Base-by-base conservation (phyloP, 2,113 vertebrate species). In the Plestiodon gilberti region DNA sequence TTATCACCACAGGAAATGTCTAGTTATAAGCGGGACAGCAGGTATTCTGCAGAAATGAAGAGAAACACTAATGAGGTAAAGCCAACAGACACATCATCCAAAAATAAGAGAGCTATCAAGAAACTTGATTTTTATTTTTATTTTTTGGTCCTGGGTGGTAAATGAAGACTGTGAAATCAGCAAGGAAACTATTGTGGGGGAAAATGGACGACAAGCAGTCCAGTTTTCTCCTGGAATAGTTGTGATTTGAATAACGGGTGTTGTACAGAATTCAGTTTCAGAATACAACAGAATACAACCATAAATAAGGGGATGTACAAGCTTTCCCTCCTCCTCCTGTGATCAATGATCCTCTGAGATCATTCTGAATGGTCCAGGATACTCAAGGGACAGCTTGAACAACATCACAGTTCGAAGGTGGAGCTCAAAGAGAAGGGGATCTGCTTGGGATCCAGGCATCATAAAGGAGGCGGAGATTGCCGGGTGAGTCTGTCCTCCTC, bases 1-100 rank as follows among this genome's bases (percentile, higher is more conserved):
- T 94, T 95, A 87, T 95, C 91, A 95, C 89, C 89, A 52, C 75
- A 90, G 94, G 93, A 93, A 95, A 93, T 93, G 73, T 92, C 87
- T 55, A 84, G 67, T 40, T 94, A 90, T 86, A 95, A 93, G 93
- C 89, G 93, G 88, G 33, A 89, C 81, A 79, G 71, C 86, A 93
- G 90, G 83, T 91, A 93, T 93, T 93, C 91, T 85, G 79, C 83
- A 93, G 92, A 86, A 95, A 93, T 92, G 94, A 96, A 89, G 65
- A 91, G 88, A 78, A 91, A 89, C 84, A 91, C 71, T 95, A 94
- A 90, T 88, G 89, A 86, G 90, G 71, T 82, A 91, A 88, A 91
- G 62, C 74, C 70, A 95, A 93, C 88, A 95, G 75, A 38, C 83
- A 64, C 62, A 79, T 73, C 88, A 88, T 92, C 91, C 82, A 92